Percentiles rank a stretch among this genome's conserved stretches.
phyloP scores from a whole-genome alignment of 2,888 invertebrate species.

The Ectobius pallidus region DNA sequence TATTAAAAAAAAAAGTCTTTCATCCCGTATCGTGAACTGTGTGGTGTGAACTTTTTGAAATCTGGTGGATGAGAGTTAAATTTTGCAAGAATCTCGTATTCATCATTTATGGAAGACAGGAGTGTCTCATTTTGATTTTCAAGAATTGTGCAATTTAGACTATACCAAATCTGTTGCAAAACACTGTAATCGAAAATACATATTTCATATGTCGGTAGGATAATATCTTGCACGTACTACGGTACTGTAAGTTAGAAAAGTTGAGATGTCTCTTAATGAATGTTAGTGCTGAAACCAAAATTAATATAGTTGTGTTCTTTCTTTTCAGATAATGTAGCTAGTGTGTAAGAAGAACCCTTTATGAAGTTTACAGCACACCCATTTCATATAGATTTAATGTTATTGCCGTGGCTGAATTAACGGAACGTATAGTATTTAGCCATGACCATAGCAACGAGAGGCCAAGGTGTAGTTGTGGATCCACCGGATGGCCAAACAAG shows the following conservation, averaged over 20 bases:
- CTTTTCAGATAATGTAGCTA: conserved; percentile 57
- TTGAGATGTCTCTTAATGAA: too few species aligned
- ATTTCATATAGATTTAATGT: conserved; percentile 35
- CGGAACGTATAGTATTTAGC: conserved; percentile 45
- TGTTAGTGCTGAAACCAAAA: too few species aligned
- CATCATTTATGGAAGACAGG: conserved; percentile 31
- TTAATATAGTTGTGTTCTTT: conserved; percentile 32
- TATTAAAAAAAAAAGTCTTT: too few species aligned
- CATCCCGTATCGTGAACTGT: too few species aligned
- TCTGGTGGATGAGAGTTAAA: neutral
- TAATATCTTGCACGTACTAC: too few species aligned
- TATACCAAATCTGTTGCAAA: too few species aligned
- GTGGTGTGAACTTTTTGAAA: neutral
- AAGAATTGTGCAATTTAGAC: neutral
- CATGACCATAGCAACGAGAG: conserved; percentile 69
- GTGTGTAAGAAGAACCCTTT: conserved; percentile 53
- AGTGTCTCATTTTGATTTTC: conserved; percentile 6
- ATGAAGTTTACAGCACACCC: conserved; percentile 36
- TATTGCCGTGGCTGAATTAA: conserved; percentile 31
- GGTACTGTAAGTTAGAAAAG: too few species aligned
- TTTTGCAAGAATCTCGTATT: neutral
- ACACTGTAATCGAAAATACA: too few species aligned
- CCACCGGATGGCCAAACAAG: conserved; percentile 56
- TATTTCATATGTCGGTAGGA: too few species aligned
- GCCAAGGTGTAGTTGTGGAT: conserved; percentile 64